Evolutionary conservation across 2,888 invertebrate species (phyloP), one percentile per base, ranked within the genome.

Genomic region (Ceraclea dissimilis): DNA sequence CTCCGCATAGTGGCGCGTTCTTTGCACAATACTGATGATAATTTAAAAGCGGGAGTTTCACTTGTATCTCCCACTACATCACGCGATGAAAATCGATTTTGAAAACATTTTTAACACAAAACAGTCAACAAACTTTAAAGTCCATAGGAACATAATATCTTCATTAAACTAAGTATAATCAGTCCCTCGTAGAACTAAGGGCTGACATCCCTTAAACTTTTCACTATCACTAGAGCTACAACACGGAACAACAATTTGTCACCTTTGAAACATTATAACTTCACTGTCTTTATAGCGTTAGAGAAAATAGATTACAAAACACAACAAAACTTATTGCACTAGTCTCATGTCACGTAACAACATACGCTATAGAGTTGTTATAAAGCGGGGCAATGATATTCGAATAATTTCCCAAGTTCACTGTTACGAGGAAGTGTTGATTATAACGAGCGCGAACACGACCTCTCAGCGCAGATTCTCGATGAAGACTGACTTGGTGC

Each of bases 401-500:
- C 50, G 53, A 50, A 54, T 57, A 53, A 54, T 19, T 50, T 50
- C 48, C 49, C 51, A 51, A 53, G 54, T 54, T 49, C 49, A 54
- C 54, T 54, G 54, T 54, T 54, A 54, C 54, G 54, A 34, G 48
- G 49, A 49, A 17, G 31, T 33, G 17, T 34, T 50, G 49, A 6
- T 21, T 49, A 48, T 34, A 48, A 49, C 54, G 33, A 34, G 34
- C 52, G 49, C 20, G n/a, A 21, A 18, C 47, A 46, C 56, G 39
- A 49, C 48, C 50, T 20, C 16, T 13, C 52, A 21, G 20, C 13
- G 17, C 33, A 54, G 39, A 54, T 39, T 54, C 33, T 54, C 52
- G 52, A 21, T 46, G 58, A 47, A 39, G 54, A 58, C 58, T 58
- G 58, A 31, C 33, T 44, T 26, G 49, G 16, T 56, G 59, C 59